Evolutionary conservation across 2,888 invertebrate species (phyloP).

Genomic region (Pandemis cinnamomeana): DNA sequence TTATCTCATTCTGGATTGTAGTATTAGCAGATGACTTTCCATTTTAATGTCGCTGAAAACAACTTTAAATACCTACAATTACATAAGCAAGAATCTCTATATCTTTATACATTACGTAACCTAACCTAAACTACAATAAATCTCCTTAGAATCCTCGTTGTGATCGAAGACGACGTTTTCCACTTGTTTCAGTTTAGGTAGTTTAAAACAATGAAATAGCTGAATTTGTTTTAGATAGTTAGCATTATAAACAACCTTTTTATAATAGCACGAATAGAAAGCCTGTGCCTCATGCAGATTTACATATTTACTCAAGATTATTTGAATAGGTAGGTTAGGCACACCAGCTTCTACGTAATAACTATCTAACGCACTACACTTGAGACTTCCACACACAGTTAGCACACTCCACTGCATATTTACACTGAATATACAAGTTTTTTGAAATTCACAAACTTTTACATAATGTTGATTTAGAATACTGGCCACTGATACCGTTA

Average conservation of each 20-base stretch:
- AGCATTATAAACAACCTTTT: no score
- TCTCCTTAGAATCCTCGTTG: no score
- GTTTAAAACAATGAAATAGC: background rate
- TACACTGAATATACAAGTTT: background rate
- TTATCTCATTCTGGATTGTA: background rate
- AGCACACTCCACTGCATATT: constrained; percentile 11
- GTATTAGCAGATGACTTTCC: background rate
- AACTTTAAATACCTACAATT: no score
- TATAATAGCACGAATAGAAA: background rate
- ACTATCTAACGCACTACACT: background rate
- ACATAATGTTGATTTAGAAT: background rate
- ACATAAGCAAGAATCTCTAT: no score
- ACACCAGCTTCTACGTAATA: background rate
- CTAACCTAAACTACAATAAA: no score
- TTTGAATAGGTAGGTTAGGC: background rate
- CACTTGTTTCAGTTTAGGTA: background rate
- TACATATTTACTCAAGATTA: background rate
- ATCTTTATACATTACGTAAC: no score
- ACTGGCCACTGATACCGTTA: constrained; percentile 54
- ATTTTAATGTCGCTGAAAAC: no score
- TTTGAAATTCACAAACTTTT: background rate
- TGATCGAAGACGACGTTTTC: no score
- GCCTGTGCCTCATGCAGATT: background rate
- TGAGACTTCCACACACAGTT: constrained; percentile 7
- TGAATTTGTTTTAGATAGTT: no score